These are phyloP conservation scores for Cardiocondyla obscurior DNA, from an alignment of 1,140 invertebrate genomes.

Conservation along the genomic window DNA sequence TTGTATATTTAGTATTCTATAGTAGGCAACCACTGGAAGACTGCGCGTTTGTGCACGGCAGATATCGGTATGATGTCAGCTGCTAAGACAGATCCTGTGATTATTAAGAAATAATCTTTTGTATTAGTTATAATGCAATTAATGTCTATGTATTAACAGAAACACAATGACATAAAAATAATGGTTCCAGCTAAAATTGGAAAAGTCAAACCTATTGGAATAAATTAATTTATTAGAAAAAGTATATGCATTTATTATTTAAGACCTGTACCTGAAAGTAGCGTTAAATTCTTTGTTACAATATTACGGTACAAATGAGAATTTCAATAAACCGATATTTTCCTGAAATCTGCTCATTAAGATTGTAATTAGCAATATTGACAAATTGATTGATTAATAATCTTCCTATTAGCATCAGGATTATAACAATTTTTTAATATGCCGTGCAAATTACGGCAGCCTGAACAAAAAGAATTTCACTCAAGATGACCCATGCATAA, in stretches of 20 bases:
- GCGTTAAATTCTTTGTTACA: conserved; percentile 80
- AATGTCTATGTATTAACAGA: conserved; percentile 70
- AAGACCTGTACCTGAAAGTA: conserved; percentile 83
- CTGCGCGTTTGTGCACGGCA: conserved; percentile 81
- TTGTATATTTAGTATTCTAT: conserved; percentile 73
- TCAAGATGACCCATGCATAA: conserved; percentile 58
- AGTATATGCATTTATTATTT: conserved; percentile 74
- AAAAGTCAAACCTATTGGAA: conserved; percentile 83
- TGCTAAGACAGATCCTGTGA: conserved; percentile 84
- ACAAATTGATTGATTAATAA: conserved; percentile 60
- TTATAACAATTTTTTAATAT: conserved; percentile 53
- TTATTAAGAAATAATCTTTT: conserved; percentile 83
- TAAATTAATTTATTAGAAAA: conserved; percentile 82
- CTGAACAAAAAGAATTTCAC: conserved; percentile 56
- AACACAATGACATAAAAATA: conserved; percentile 75
- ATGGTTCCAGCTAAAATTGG: conserved; percentile 80
- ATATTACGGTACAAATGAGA: conserved; percentile 57
- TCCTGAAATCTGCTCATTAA: conserved; percentile 76
- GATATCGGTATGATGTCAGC: conserved; percentile 83
- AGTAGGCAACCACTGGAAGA: conserved; percentile 82
- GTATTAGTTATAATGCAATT: conserved; percentile 77
- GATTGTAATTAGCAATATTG: conserved; percentile 71
- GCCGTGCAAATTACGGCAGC: conserved; percentile 72
- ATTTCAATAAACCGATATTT: conserved; percentile 70
- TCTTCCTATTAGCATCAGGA: conserved; percentile 61